phyloP scores from a whole-genome alignment of 2,113 vertebrate genomes.

The Anas platyrhynchos region DNA sequence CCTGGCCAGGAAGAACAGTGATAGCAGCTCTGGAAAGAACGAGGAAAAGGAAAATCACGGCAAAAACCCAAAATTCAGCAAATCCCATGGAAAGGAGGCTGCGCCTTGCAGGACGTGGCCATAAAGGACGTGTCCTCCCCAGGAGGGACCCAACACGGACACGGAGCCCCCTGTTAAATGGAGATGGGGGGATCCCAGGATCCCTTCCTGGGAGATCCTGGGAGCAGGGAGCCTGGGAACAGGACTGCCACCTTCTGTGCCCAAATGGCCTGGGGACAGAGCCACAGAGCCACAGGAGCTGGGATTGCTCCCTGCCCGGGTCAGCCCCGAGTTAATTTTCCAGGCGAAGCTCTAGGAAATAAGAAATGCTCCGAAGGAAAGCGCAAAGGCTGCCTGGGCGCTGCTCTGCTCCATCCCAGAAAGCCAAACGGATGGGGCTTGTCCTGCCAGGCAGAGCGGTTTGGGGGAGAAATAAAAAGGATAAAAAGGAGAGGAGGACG shows the following conservation, averaged over 20 bases:
- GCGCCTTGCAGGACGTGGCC: not conserved
- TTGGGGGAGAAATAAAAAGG: fast-evolving
- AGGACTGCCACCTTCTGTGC: not conserved
- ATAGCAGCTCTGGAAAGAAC: not conserved
- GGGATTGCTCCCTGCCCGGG: not conserved
- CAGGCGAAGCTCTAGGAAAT: not conserved
- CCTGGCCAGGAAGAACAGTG: too few relatives aligned
- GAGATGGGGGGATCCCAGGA: too few relatives aligned
- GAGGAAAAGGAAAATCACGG: not conserved
- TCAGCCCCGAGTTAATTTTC: not conserved
- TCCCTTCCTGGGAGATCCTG: not conserved
- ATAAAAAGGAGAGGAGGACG: not conserved
- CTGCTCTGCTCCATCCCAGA: not conserved
- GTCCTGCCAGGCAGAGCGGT: not conserved
- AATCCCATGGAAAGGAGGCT: not conserved
- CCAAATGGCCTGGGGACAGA: fast-evolving
- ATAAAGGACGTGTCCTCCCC: not conserved
- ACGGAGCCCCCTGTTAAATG: too few relatives aligned
- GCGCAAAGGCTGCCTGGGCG: fast-evolving
- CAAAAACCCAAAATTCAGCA: not conserved
- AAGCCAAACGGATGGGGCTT: not conserved
- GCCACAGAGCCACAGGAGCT: too few relatives aligned
- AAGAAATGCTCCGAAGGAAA: not conserved
- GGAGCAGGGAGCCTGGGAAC: not conserved
- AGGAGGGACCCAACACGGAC: not conserved